Conservation (phyloP, 1,140 invertebrate species). For the Cydia splendana region DNA sequence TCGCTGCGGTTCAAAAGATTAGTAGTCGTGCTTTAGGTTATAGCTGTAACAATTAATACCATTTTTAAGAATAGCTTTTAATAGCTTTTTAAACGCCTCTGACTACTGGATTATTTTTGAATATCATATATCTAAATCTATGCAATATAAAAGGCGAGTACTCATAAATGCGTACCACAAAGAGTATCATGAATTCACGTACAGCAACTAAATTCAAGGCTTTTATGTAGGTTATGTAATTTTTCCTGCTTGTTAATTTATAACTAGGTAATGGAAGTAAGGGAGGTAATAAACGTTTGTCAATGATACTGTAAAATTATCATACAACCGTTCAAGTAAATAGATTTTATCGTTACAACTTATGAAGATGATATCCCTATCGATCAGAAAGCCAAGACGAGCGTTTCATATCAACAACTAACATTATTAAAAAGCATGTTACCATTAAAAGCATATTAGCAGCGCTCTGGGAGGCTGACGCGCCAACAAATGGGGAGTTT, state of each 20-base stretch:
- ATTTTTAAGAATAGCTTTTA: neutral
- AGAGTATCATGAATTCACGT: neutral
- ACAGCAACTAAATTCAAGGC: too few relatives aligned
- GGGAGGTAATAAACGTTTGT: neutral
- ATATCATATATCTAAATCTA: neutral
- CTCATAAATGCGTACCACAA: neutral
- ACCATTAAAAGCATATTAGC: slow-evolving; percentile 58
- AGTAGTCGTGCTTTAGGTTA: slow-evolving; percentile 11
- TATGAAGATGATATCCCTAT: neutral
- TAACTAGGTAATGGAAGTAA: neutral
- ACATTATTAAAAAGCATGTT: slow-evolving; percentile 43
- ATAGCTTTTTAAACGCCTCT: neutral
- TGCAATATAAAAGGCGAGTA: neutral
- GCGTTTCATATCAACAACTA: slow-evolving; percentile 20
- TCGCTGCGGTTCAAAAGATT: slow-evolving; percentile 20
- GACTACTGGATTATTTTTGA: neutral
- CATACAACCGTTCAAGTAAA: neutral
- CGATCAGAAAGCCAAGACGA: slow-evolving; percentile 6
- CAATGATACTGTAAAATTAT: neutral
- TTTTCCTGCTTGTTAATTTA: neutral
- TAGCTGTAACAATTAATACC: neutral
- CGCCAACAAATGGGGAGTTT: slow-evolving; percentile 54
- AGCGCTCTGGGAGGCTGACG: slow-evolving; percentile 59
- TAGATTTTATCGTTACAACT: neutral
- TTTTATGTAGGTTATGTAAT: too few relatives aligned